These are phyloP conservation scores for Natrix natrix DNA, from an alignment of 2,797 vertebrate species.

Conservation along the genomic window DNA sequence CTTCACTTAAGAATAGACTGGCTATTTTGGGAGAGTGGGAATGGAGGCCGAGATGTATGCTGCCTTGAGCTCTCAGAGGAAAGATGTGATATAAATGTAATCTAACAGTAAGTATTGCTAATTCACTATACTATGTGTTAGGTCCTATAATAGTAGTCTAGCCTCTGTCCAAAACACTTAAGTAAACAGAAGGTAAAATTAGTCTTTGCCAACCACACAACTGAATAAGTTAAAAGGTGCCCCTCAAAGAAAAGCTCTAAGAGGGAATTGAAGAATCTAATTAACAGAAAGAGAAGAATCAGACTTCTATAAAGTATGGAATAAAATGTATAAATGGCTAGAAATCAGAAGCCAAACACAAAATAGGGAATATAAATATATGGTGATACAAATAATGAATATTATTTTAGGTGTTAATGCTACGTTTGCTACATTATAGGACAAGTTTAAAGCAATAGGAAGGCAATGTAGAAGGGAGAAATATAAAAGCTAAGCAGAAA, in stretches of 20 bases:
- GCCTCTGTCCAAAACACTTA: neutral
- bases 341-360: too few relatives aligned
- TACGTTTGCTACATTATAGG: too few relatives aligned
- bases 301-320: too few relatives aligned
- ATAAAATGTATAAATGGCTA: too few relatives aligned
- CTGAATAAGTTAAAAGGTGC: neutral
- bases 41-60: neutral
- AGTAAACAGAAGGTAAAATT: neutral
- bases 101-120: neutral
- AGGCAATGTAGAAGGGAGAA: too few relatives aligned
- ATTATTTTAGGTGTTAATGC: too few relatives aligned
- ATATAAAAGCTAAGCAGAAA: too few relatives aligned
- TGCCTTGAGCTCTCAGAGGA: neutral
- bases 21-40: neutral
- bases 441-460: too few relatives aligned
- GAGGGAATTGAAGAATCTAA: neutral
- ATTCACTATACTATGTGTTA: neutral
- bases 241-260: neutral
- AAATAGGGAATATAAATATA: too few relatives aligned
- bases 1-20: neutral
- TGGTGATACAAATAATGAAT: too few relatives aligned
- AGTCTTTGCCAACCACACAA: neutral
- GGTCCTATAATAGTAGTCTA: neutral
- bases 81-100: neutral
- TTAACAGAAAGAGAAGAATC: too few relatives aligned